These are phyloP conservation scores for Myiozetetes cayanensis DNA, from an alignment of 2,113 vertebrate genomes.

Conservation along the genomic window DNA sequence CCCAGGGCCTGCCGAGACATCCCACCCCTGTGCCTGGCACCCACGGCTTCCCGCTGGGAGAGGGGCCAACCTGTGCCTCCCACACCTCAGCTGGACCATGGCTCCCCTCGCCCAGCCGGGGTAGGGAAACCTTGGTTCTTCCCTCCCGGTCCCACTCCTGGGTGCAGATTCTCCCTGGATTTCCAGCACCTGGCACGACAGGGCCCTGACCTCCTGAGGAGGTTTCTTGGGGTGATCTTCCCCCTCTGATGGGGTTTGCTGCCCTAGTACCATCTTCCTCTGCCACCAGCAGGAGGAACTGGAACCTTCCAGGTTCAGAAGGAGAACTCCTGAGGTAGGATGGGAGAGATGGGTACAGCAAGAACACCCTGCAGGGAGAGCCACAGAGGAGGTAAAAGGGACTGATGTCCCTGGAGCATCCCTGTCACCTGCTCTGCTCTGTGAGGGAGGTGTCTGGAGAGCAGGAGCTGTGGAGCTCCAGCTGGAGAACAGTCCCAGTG, in stretches of 20 bases:
- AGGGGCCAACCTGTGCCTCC: neutral
- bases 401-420: neutral
- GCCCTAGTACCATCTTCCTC: neutral
- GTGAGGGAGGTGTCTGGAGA: neutral
- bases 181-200: neutral
- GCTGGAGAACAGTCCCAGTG: neutral
- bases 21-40: neutral
- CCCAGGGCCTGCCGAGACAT: neutral
- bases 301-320: neutral
- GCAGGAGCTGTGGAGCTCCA: neutral
- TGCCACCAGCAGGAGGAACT: neutral
- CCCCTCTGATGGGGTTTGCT: neutral
- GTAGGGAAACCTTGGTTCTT: rapidly evolving
- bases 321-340: rapidly evolving
- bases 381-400: neutral
- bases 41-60: neutral
- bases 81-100: rapidly evolving
- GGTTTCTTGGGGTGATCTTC: neutral
- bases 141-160: neutral
- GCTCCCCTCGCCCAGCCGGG: rapidly evolving
- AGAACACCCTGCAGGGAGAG: neutral
- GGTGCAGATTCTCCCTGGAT: neutral
- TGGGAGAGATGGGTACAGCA: neutral
- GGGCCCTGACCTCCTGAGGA: rapidly evolving
- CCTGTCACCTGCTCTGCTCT: neutral